Conservation (phyloP, 2,797 vertebrate genomes). For the Falco berigora region DNA sequence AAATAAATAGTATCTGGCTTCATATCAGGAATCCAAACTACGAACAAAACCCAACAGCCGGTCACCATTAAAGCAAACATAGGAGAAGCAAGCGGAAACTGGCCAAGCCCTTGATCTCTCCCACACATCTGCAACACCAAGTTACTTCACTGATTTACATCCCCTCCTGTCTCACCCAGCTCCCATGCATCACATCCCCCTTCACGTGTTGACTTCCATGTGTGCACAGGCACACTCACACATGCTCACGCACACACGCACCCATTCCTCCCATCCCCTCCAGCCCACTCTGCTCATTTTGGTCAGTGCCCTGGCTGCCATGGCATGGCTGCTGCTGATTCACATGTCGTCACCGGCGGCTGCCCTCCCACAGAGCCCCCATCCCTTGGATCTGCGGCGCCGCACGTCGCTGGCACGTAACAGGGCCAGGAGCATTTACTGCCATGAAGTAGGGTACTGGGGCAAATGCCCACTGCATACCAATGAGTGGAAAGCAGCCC, state of each 20-base stretch:
- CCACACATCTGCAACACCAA: not conserved
- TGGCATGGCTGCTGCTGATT: conserved; percentile 22
- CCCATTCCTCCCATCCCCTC: not conserved
- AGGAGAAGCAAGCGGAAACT: not conserved
- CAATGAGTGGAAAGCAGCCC: not conserved
- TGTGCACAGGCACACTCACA: rapidly evolving
- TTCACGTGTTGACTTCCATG: not conserved
- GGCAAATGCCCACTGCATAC: not conserved
- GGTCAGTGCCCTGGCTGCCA: rapidly evolving
- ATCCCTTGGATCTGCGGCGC: not conserved
- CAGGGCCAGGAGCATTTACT: not conserved
- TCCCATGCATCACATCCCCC: not conserved
- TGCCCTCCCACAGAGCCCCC: not conserved
- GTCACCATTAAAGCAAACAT: not conserved
- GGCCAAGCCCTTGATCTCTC: not conserved
- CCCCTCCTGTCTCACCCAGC: not conserved
- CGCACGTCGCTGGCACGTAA: not conserved
- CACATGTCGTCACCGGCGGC: not conserved
- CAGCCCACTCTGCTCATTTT: rapidly evolving
- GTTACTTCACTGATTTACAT: not conserved
- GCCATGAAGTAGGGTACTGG: conserved; percentile 42
- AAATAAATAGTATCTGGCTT: conserved; percentile 1
- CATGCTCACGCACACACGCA: rapidly evolving
- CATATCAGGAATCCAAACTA: not conserved
- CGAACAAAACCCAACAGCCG: not conserved